Conservation (phyloP, 2,113 vertebrate genomes). For the Oceanites oceanicus region DNA sequence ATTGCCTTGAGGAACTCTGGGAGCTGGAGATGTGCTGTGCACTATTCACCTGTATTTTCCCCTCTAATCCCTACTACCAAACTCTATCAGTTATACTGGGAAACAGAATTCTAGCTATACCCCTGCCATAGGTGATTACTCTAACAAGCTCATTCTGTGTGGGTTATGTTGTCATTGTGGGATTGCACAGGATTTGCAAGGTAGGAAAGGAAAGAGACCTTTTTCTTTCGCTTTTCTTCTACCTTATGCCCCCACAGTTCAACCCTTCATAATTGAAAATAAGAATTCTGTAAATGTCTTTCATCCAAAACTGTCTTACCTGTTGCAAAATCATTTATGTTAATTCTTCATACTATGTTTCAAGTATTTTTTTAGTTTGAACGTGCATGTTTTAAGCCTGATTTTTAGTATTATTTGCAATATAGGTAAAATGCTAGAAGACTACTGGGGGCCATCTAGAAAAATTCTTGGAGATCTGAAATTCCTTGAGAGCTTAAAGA, state of each 20-base stretch:
- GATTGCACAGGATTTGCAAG: not conserved
- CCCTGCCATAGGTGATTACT: not conserved
- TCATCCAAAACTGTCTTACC: not conserved
- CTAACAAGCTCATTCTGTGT: not conserved
- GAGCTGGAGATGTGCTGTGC: not conserved
- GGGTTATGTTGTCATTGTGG: not conserved
- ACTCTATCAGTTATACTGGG: not conserved
- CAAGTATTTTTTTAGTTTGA: not conserved
- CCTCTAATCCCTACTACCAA: not conserved
- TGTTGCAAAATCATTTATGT: not conserved
- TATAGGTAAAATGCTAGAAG: conserved; percentile 92
- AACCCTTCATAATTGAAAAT: not conserved
- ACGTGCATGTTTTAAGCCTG: not conserved
- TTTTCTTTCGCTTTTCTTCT: not conserved
- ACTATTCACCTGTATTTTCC: not conserved
- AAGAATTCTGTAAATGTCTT: not conserved
- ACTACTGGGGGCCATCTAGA: conserved; percentile 89
- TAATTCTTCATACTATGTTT: not conserved
- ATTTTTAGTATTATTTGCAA: conserved; percentile 6
- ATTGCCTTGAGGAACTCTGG: not conserved
- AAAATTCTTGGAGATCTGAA: conserved; percentile 89
- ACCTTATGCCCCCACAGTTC: not conserved
- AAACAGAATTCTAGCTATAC: not conserved
- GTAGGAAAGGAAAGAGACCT: not conserved
- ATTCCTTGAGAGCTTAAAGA: conserved; percentile 88